Percentiles rank a stretch among this genome's conserved stretches.
These are phyloP conservation scores for Neria commutata DNA, from an alignment of 2,888 invertebrate species.

Conservation along the genomic window DNA sequence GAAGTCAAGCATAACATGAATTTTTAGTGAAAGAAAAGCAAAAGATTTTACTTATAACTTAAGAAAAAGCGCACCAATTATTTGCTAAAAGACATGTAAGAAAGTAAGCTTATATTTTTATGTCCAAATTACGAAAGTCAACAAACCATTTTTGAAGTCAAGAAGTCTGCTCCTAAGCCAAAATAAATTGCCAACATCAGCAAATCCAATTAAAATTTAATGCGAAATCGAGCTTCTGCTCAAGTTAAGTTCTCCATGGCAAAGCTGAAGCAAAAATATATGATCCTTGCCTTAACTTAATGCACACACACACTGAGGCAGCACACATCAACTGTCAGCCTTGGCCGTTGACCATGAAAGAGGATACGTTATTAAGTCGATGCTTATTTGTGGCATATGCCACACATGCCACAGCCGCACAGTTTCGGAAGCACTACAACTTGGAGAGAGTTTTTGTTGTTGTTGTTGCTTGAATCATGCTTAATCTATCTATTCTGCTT, in stretches of 20 bases:
- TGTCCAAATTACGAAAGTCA: too few species aligned
- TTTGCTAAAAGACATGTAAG: too few species aligned
- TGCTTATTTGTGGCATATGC: not conserved
- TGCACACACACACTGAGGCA: not conserved
- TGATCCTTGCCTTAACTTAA: not conserved
- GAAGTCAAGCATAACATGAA: too few species aligned
- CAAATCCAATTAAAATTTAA: constrained; percentile 5
- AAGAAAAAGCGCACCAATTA: too few species aligned
- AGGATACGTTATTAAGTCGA: not conserved
- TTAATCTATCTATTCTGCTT: not conserved
- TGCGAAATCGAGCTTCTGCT: not conserved
- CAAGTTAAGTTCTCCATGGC: too few species aligned
- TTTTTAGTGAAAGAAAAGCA: too few species aligned
- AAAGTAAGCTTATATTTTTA: too few species aligned
- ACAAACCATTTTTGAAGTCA: too few species aligned
- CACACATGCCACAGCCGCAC: not conserved
- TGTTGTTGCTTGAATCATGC: not conserved
- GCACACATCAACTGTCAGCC: constrained; percentile 4
- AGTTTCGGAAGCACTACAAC: too few species aligned
- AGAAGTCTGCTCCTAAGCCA: too few species aligned
- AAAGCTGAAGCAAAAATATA: not conserved
- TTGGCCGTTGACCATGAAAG: not conserved
- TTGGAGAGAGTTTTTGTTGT: not conserved
- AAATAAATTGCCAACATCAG: not conserved
- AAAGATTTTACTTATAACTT: too few species aligned